Evolutionary conservation across 2,113 vertebrate species (phyloP), one percentile per base, ranked within the genome.

Genomic region (Mormyrus lacerda): DNA sequence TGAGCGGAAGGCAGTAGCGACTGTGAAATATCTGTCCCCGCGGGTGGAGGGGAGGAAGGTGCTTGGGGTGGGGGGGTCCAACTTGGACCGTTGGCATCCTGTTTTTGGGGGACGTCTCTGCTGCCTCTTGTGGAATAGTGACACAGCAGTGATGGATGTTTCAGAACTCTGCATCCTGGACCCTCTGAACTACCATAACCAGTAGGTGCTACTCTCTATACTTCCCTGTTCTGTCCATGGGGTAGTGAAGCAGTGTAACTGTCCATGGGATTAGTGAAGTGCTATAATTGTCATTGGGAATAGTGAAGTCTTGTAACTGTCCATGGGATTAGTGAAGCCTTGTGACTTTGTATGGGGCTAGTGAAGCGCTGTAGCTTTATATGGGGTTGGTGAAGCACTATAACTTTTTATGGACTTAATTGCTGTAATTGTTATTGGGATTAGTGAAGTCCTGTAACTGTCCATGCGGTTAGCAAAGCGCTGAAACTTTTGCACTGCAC

Each of bases 91-190:
- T n/a, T n/a, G n/a, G n/a, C n/a, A n/a, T n/a, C 93, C 91, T 87
- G 39, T 3, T 45, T 86, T 50, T 87, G 91, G 94, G 94, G 93
- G 73, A 79, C 73, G 19, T 69, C 73, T 79, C 73, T 79, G 73
- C 35, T 76, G 73, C 17, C 35, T 93, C 92, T 93, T 92, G 93
- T 94, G 97, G 97, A 97, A 97, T 98, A 97, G 95, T 95, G 95
- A 96, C 95, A 91, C 93, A 92, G 97, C 95, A 97, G 96, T 97
- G 97, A 97, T 98, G 97, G 97, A 98, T 96, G 96, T 97, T 96
- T 98, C 97, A 91, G 97, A 97, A 95, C 96, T 97, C 93, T 97
- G 97, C 95, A 96, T 97, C 95, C 96, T 97, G 92, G 97, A 97
- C 93, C 94, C 97, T 92, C 96, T 97, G 94, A 97, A 96, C 97